A percentile compares a stretch with the other conserved stretches of the same genome.
Evolutionary conservation across 2,797 vertebrate genomes (phyloP).

Genomic region (Oreochromis grahami): DNA sequence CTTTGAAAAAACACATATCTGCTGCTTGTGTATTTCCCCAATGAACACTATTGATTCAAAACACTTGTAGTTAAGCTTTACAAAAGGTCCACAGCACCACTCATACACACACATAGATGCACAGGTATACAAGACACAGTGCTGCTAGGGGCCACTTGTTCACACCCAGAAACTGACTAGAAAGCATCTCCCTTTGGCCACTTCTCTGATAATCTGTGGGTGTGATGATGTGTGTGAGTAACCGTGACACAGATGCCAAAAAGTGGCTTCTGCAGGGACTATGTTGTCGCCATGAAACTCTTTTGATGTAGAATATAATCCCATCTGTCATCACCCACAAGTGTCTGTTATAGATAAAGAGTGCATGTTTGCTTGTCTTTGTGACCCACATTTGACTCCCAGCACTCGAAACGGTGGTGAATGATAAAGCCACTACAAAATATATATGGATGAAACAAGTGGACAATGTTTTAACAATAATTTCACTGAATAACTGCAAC

Average conservation of each 20-base stretch:
- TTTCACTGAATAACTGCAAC: not conserved
- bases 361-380: not conserved
- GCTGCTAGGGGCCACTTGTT: constrained; percentile 15
- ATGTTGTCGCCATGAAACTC: not conserved
- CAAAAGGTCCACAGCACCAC: not conserved
- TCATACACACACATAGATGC: not conserved
- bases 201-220: not conserved
- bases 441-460: not conserved
- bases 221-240: constrained; percentile 13
- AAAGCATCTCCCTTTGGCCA: constrained; percentile 7
- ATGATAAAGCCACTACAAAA: not conserved
- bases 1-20: constrained; percentile 32
- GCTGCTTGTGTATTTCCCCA: constrained; percentile 31
- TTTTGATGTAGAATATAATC: not conserved
- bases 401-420: accelerated
- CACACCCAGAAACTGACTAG: constrained; percentile 14
- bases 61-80: constrained; percentile 27
- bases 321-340: not conserved
- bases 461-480: not conserved
- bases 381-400: not conserved
- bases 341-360: not conserved
- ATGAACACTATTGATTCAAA: constrained; percentile 53
- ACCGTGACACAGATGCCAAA: not conserved
- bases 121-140: not conserved
- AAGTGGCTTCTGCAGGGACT: not conserved